Evolutionary conservation across 2,797 vertebrate genomes (phyloP).

Genomic region (Clarias laeviceps): DNA sequence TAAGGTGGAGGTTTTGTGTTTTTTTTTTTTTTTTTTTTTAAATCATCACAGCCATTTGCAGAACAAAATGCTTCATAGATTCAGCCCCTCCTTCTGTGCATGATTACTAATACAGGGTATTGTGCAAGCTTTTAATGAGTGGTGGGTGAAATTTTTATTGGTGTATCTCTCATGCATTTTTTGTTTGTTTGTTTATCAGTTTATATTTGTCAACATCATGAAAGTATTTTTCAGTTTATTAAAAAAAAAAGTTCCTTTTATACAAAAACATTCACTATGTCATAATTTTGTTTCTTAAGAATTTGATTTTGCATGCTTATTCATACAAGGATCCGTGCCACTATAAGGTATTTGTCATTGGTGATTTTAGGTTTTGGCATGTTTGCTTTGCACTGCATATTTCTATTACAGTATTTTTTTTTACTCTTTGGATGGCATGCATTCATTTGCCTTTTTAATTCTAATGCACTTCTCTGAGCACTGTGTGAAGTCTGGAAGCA

Average conservation of each 20-base stretch:
- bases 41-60: not conserved
- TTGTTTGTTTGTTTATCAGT: not conserved
- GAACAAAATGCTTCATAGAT: slow-evolving; percentile 58
- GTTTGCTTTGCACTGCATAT: slow-evolving; percentile 11
- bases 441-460: not conserved
- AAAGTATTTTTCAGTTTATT: not conserved
- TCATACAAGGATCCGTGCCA: slow-evolving; percentile 82
- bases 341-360: slow-evolving; percentile 78
- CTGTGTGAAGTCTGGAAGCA: slow-evolving; percentile 4
- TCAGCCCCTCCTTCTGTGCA: slow-evolving; percentile 23
- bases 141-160: not conserved
- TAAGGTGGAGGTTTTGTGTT: not conserved
- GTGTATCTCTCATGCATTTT: not conserved
- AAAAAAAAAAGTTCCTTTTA: not conserved
- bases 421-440: not conserved
- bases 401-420: not conserved
- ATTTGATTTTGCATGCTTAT: slow-evolving; percentile 85
- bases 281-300: slow-evolving; percentile 79
- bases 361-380: slow-evolving; percentile 34
- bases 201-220: not conserved
- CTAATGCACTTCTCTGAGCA: not conserved
- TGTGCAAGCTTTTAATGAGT: not conserved
- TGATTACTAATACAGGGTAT: slow-evolving; percentile 8
- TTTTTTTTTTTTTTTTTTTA: not conserved
- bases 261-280: slow-evolving; percentile 6